Percentiles rank a stretch among this genome's conserved stretches.
phyloP scores from a whole-genome alignment of 2,888 invertebrate genomes.

The Buathra laborator region DNA sequence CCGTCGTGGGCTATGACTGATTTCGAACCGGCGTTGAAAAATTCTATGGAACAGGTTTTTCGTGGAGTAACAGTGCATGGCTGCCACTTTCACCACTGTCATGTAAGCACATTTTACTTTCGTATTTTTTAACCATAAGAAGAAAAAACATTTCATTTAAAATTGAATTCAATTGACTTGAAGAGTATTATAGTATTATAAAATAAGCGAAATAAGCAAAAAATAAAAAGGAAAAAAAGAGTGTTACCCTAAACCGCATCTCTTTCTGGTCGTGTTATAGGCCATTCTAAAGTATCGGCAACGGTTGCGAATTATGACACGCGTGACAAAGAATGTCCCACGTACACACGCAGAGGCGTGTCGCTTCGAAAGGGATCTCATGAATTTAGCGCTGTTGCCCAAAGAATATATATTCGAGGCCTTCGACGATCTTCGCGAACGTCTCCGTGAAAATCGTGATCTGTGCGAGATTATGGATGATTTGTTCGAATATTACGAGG shows the following conservation, averaged over 20 bases:
- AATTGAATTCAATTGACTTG: too few relatives aligned
- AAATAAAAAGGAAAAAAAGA: too few relatives aligned
- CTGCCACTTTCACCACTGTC: too few relatives aligned
- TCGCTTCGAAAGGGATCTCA: not conserved
- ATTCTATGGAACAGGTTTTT: too few relatives aligned
- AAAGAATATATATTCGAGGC: not conserved
- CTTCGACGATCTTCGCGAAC: not conserved
- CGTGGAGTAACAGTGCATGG: too few relatives aligned
- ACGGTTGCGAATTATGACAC: not conserved
- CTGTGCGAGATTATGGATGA: not conserved
- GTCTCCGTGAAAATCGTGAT: not conserved
- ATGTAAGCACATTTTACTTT: too few relatives aligned
- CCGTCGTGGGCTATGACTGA: too few relatives aligned
- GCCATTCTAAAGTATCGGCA: not conserved
- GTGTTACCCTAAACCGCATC: not conserved
- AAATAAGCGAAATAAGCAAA: too few relatives aligned
- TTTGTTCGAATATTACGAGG: not conserved
- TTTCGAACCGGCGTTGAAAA: too few relatives aligned
- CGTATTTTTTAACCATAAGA: too few relatives aligned
- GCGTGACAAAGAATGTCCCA: not conserved
- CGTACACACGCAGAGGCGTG: not conserved
- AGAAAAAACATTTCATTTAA: too few relatives aligned
- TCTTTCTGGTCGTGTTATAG: not conserved
- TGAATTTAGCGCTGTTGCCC: conserved; percentile 10
- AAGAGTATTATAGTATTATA: too few relatives aligned